A percentile compares a stretch with the other conserved stretches of the same genome.
Conservation (phyloP, 2,888 invertebrate genomes). For the Cremastinae sp. region DNA sequence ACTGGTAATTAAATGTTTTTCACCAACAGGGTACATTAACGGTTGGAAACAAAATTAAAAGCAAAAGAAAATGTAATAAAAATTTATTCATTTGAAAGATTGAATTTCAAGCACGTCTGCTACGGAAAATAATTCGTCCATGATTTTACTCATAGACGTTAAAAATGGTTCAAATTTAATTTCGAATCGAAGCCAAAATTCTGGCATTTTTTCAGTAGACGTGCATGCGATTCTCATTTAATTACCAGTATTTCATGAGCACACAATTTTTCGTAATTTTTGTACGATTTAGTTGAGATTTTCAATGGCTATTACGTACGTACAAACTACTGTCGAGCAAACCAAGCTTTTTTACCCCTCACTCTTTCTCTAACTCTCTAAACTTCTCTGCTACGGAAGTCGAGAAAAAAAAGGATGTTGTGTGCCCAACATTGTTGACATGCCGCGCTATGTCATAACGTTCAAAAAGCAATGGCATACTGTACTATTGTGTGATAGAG, state of each 20-base stretch:
- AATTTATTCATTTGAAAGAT: conserved; percentile 23
- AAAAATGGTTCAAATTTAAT: conserved; percentile 37
- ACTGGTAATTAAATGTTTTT: conserved; percentile 68
- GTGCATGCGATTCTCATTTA: conserved; percentile 57
- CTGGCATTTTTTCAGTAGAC: background rate
- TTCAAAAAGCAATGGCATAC: conserved; percentile 63
- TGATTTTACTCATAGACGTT: background rate
- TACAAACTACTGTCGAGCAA: conserved; percentile 47
- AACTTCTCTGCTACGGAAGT: conserved; percentile 37
- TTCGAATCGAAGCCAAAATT: conserved; percentile 32
- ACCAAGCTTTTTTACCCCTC: conserved; percentile 52
- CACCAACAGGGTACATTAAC: conserved; percentile 42
- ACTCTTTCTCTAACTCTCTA: conserved; percentile 36
- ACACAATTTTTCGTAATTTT: conserved; percentile 69
- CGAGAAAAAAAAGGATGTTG: conserved; percentile 35
- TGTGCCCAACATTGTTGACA: conserved; percentile 54
- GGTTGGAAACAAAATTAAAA: background rate
- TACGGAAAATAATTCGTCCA: background rate
- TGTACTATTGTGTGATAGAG: conserved; percentile 74
- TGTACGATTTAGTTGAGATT: conserved; percentile 68
- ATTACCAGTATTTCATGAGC: conserved; percentile 69
- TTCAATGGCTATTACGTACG: conserved; percentile 52
- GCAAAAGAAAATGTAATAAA: background rate
- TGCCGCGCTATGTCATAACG: conserved; percentile 63
- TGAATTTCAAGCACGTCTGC: background rate